Evolutionary conservation across 2,797 vertebrate species (phyloP).

Genomic region (Periparus ater): DNA sequence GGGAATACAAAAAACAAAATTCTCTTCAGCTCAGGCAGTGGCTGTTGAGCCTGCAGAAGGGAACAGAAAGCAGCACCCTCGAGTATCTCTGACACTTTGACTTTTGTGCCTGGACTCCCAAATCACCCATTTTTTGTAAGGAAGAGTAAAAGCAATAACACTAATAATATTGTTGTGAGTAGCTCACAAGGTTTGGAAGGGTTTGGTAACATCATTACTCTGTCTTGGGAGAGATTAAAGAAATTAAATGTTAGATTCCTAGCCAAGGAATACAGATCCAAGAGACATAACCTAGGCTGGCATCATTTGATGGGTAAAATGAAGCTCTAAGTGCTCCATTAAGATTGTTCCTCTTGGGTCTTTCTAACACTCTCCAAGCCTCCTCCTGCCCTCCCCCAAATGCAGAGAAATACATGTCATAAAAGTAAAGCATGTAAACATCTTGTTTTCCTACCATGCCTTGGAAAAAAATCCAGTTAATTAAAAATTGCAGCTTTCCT

Average conservation of each 20-base stretch:
- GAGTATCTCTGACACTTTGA: not conserved
- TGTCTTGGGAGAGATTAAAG: slow-evolving; percentile 38
- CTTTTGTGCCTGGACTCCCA: slow-evolving; percentile 11
- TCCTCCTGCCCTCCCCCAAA: not conserved
- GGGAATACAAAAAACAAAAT: not conserved
- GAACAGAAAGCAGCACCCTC: not conserved
- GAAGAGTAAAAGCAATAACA: slow-evolving; percentile 41
- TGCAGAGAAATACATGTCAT: not conserved
- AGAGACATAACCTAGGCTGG: not conserved
- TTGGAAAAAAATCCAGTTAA: slow-evolving; percentile 2
- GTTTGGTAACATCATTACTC: slow-evolving; percentile 14
- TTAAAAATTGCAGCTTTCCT: not conserved
- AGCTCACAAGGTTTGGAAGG: slow-evolving; percentile 24
- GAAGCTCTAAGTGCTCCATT: not conserved
- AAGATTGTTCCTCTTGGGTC: not conserved
- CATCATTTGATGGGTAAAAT: slow-evolving; percentile 13
- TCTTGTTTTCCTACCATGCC: not conserved
- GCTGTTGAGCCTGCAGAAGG: not conserved
- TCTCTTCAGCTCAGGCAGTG: not conserved
- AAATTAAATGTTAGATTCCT: slow-evolving; percentile 22
- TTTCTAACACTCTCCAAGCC: not conserved
- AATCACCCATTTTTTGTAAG: slow-evolving; percentile 15
- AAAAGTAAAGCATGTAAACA: not conserved
- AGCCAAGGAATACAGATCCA: slow-evolving; percentile 9
- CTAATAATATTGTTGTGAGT: slow-evolving; percentile 22